Evolutionary conservation across 1,140 invertebrate genomes (phyloP).

Genomic region (Drosophila funebris): DNA sequence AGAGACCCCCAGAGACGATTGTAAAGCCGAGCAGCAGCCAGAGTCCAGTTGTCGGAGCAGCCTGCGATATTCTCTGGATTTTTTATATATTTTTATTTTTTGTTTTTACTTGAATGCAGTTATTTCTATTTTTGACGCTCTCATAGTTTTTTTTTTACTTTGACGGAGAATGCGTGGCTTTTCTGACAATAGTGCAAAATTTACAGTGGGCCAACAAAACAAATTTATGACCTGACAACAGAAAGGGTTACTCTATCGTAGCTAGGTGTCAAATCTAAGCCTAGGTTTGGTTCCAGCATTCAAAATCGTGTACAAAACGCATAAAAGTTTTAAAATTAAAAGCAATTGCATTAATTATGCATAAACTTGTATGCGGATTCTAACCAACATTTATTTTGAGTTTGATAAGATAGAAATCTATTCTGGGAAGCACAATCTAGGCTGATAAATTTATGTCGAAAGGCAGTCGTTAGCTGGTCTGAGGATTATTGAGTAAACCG

Average conservation of each 20-base stretch:
- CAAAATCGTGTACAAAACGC: constrained; percentile 4
- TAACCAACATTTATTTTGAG: background rate
- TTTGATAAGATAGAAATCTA: background rate
- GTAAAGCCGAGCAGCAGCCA: background rate
- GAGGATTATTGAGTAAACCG: constrained; percentile 4
- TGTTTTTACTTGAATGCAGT: constrained; percentile 60
- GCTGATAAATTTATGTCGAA: constrained; percentile 58
- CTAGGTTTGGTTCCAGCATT: constrained; percentile 14
- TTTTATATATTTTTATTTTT: constrained; percentile 7
- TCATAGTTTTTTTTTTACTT: constrained; percentile 55
- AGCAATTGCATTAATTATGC: constrained; percentile 4
- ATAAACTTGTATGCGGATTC: background rate
- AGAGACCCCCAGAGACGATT: constrained; percentile 8
- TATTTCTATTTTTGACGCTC: constrained; percentile 77
- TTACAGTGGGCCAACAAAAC: constrained; percentile 64
- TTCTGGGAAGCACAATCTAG: constrained; percentile 2
- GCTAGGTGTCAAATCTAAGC: constrained; percentile 57
- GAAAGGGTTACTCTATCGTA: constrained; percentile 47
- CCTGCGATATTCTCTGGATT: constrained; percentile 65
- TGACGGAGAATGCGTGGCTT: constrained; percentile 49
- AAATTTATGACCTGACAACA: constrained; percentile 73
- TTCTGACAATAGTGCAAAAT: constrained; percentile 68
- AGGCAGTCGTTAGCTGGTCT: constrained; percentile 9
- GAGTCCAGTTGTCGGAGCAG: constrained; percentile 34
- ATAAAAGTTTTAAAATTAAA: background rate